Base-by-base conservation (phyloP, 2,888 invertebrate species). In the Drosophila stalkeri region DNA sequence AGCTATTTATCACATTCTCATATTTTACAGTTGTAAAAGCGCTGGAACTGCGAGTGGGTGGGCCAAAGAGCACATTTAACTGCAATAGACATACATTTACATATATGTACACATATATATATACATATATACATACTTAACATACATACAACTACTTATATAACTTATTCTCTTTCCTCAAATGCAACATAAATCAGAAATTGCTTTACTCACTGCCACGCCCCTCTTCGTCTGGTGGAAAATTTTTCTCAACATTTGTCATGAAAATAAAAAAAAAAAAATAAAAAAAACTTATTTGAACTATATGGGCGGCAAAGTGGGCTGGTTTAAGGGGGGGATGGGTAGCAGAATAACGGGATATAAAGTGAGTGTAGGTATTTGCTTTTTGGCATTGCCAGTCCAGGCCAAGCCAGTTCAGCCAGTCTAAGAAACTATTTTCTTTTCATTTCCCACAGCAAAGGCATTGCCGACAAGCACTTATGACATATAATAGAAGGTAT, bases 361-460 rank as follows among this genome's bases (percentile, higher is more conserved):
- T 23, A 14, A 18, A 56, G 35, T 18, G 56, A 20, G 56, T 61
- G 46, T 35, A 20, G 12, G 55, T 64, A 60, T 70, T 61, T 66
- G 78, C 52, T 52, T 63, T 74, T 72, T 70, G 74, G 67, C 77
- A 81, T 77, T 77, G 81, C 78, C 73, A 69, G 64, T 62, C 64
- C 60, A 9, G n/a, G 8, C 46, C 14, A 46, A 6, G 44, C 20
- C 39, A 39, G 6, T 1, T 3, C 16, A 39, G 20, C 46, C 6
- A 31, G 64, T 74, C 81, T 78, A 76, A 66, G 69, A 69, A 81
- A 82, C 82, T 85, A 82, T 87, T 85, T 84, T 82, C 87, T 76
- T 87, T 87, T 87, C 81, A 85, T 85, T 82, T 78, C 31, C 68
- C 64, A 39, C 27, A 14, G 69, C 66, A 60, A 76, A 69, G 59